These are phyloP conservation scores for Grapholita molesta DNA, from an alignment of 1,140 invertebrate species.

Conservation along the genomic window DNA sequence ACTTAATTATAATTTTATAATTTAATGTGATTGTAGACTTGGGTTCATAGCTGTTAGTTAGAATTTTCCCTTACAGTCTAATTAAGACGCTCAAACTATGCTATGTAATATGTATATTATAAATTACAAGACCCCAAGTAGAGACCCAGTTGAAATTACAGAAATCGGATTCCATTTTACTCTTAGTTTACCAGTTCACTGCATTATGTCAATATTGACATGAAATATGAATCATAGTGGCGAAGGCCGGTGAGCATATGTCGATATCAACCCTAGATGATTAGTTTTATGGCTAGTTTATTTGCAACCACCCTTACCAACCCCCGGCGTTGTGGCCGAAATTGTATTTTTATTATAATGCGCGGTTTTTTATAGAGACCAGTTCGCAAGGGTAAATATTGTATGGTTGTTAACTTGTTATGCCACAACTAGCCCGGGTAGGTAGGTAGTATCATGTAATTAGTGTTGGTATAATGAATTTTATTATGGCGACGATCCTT, in stretches of 20 bases:
- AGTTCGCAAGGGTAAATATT: slow-evolving; percentile 65
- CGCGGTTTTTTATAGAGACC: slow-evolving; percentile 62
- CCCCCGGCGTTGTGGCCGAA: slow-evolving; percentile 68
- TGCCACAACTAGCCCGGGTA: slow-evolving; percentile 38
- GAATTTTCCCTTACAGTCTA: too few species aligned
- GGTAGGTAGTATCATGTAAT: slow-evolving; percentile 52
- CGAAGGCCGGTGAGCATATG: slow-evolving; percentile 40
- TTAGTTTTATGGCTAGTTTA: slow-evolving; percentile 52
- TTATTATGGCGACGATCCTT: background rate
- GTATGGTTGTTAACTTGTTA: slow-evolving; percentile 55
- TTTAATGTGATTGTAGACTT: too few species aligned
- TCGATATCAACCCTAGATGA: slow-evolving; percentile 35
- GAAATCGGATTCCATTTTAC: background rate
- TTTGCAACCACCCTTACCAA: slow-evolving; percentile 62
- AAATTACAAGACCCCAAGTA: too few species aligned
- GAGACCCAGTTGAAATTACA: background rate
- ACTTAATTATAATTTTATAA: too few species aligned
- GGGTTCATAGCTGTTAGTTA: too few species aligned
- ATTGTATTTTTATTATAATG: slow-evolving; percentile 78
- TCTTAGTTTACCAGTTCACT: background rate
- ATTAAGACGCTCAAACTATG: too few species aligned
- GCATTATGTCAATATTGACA: background rate
- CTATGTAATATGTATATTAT: too few species aligned
- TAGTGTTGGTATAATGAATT: slow-evolving; percentile 28
- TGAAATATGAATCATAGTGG: slow-evolving; percentile 21